Conservation (phyloP, 2,888 invertebrate genomes). For the Caenorhabditis plicata region DNA sequence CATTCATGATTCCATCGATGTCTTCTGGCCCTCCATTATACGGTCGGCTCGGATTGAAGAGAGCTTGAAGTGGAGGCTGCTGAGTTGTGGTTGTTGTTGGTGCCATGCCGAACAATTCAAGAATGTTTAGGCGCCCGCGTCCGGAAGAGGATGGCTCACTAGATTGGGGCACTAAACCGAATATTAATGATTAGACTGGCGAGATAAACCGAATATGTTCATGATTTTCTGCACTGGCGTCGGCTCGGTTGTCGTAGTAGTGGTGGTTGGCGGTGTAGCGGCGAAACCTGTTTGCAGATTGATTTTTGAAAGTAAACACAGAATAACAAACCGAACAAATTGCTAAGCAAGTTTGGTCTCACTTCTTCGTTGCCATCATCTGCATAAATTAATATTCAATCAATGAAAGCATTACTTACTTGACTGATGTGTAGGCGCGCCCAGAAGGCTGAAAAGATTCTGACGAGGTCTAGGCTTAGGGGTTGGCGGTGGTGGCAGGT, state of each 20-base stretch:
- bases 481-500: slow-evolving; percentile 42
- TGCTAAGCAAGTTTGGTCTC: slow-evolving; percentile 2
- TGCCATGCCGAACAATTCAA: slow-evolving; percentile 35
- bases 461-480: slow-evolving; percentile 35
- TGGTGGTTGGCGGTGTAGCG: slow-evolving; percentile 23
- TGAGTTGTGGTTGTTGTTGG: slow-evolving; percentile 30
- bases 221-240: slow-evolving; percentile 32
- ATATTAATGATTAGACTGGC: background rate
- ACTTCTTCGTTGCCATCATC: no score
- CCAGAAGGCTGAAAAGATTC: slow-evolving; percentile 26
- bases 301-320: background rate
- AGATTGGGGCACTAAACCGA: slow-evolving; percentile 20
- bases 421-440: slow-evolving; percentile 20
- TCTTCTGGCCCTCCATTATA: slow-evolving; percentile 32
- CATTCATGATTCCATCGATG: slow-evolving; percentile 41
- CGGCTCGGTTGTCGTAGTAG: slow-evolving; percentile 21
- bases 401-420: background rate
- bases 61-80: slow-evolving; percentile 35
- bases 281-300: background rate
- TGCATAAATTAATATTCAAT: slow-evolving; percentile 2
- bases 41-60: slow-evolving; percentile 28
- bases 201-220: slow-evolving; percentile 21
- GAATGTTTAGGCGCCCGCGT: slow-evolving; percentile 25
- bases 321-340: slow-evolving; percentile 4
- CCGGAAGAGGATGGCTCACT: slow-evolving; percentile 23